Evolutionary conservation across 2,113 vertebrate genomes (phyloP).

Genomic region (Psilopogon haemacephalus): DNA sequence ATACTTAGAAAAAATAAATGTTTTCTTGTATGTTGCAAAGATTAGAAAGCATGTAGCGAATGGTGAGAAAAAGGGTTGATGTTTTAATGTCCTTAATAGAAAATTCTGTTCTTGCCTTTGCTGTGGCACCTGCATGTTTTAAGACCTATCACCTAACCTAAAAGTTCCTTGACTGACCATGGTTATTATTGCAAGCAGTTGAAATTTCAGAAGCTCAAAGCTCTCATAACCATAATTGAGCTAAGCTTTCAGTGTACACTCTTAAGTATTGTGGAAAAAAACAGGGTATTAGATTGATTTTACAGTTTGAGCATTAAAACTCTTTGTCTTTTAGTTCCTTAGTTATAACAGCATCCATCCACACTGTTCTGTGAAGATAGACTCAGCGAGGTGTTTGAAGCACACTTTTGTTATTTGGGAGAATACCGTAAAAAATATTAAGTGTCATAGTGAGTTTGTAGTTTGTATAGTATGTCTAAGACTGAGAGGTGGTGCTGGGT

Average conservation of each 20-base stretch:
- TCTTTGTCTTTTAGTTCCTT: background rate
- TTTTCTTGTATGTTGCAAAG: background rate
- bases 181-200: background rate
- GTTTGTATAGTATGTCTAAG: background rate
- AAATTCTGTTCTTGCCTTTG: background rate
- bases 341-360: background rate
- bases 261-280: background rate
- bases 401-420: background rate
- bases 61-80: background rate
- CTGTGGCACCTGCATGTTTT: background rate
- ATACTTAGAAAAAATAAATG: background rate
- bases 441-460: background rate
- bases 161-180: background rate
- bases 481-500: background rate
- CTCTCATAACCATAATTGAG: background rate
- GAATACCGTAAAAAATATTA: background rate
- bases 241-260: background rate
- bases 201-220: constrained; percentile 30
- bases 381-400: background rate
- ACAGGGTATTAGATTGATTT: background rate
- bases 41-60: background rate
- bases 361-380: background rate
- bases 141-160: background rate
- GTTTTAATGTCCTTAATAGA: background rate
- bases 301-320: background rate